Base-by-base conservation (phyloP, 2,797 vertebrate species). In the Etheostoma nigrum region DNA sequence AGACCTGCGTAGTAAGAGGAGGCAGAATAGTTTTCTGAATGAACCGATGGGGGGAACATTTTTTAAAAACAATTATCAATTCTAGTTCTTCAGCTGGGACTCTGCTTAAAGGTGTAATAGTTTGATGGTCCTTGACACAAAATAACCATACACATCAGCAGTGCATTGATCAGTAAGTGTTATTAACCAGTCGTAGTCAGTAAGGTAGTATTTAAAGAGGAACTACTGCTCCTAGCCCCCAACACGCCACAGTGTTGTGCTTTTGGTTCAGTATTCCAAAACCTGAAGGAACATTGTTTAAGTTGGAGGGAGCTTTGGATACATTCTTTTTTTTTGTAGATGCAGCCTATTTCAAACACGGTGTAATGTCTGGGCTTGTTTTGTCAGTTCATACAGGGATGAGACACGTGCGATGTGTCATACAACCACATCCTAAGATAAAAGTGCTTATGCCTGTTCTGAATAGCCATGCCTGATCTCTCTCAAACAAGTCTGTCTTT, bases 1-100 rank as follows among this genome's bases (percentile, higher is more conserved):
- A 73, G 65, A 65, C 42, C 27, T 67, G 79, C 80, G 83, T 57
- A 79, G 60, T 60, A 68, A 72, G n/a, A 51, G 21, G 58, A 75
- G 60, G 48, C 6, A 70, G 51, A 72, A n/a, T 8, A 19, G 48
- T 33, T 71, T 71, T 63, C 62, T 72, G 48, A 72, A 79, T 57
- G 60, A 40, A 73, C 25, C 21, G 8, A 1, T 52, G n/a, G 51
- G 16, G n/a, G 8, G 10, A 6, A 40, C 36, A 40, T 11, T 36
- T 36, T 36, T 36, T 36, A 0, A 40, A 40, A 40, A 40, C 36
- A 40, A 40, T 40, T 10, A 30, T 9, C 13, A 45, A 14, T 5
- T 44, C 11, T 6, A 48, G 6, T 25, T 44, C 4, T 19, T 47
- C 14, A 15, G n/a, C 7, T 19, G 18, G 2, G 51, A 21, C 58